These are phyloP conservation scores for Apostichopus japonicus DNA, from an alignment of 35 echinoderm and acorn worm species.

Conservation along the genomic window DNA sequence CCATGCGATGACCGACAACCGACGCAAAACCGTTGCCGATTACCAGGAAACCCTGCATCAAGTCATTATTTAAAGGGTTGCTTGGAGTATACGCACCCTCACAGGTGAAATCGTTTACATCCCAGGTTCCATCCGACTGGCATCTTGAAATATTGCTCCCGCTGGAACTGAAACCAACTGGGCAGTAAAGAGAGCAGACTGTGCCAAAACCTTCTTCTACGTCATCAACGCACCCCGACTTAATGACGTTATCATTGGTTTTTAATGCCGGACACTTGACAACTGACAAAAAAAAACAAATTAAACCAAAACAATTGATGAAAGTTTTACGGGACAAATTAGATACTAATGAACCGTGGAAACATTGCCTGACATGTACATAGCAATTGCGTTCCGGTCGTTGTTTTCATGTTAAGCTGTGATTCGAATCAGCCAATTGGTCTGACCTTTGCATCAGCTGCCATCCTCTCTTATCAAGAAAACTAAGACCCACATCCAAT, in stretches of 20 bases:
- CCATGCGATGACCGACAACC: too few relatives aligned
- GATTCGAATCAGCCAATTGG: not conserved
- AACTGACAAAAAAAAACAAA: not conserved
- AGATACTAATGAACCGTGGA: not conserved
- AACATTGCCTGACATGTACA: not conserved
- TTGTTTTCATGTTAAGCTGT: not conserved
- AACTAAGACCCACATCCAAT: not conserved
- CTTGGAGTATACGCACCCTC: constrained; percentile 7
- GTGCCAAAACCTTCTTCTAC: constrained; percentile 6
- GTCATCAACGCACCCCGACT: not conserved
- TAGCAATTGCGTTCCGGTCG: not conserved
- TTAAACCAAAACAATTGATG: not conserved
- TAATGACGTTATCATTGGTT: not conserved
- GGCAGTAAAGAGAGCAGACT: constrained; percentile 51
- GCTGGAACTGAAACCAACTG: not conserved
- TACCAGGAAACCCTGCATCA: too few relatives aligned
- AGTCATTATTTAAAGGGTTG: too few relatives aligned
- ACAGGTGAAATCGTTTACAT: not conserved
- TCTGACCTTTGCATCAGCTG: not conserved
- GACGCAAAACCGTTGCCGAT: too few relatives aligned
- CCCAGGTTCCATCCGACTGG: constrained; percentile 44
- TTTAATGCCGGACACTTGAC: not conserved
- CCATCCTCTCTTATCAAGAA: not conserved
- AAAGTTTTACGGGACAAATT: not conserved
- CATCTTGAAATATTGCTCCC: constrained; percentile 2